phyloP scores from a whole-genome alignment of 2,888 invertebrate genomes.

The Pocota personata region DNA sequence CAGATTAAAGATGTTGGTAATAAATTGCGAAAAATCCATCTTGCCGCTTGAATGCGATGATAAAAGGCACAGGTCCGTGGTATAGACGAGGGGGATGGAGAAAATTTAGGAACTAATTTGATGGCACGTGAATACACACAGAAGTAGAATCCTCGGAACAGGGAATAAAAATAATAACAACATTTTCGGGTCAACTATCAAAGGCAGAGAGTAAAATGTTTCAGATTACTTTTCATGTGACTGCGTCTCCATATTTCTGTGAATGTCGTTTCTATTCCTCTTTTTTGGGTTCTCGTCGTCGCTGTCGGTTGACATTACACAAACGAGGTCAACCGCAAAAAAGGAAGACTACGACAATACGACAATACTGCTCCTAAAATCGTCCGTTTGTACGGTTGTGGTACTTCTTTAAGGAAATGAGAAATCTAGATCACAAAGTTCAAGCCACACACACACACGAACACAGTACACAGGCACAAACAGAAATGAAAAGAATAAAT shows the following conservation, averaged over 20 bases:
- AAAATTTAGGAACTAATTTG: slow-evolving; percentile 55
- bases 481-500: slow-evolving; percentile 62
- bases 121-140: slow-evolving; percentile 44
- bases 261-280: slow-evolving; percentile 26
- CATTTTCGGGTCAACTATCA: slow-evolving; percentile 67
- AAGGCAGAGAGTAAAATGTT: slow-evolving; percentile 59
- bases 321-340: slow-evolving; percentile 69
- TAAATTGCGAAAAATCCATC: slow-evolving; percentile 71
- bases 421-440: slow-evolving; percentile 68
- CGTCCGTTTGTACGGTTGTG: slow-evolving; percentile 3
- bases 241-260: slow-evolving; percentile 52
- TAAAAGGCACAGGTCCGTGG: slow-evolving; percentile 16
- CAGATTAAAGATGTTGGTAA: slow-evolving; percentile 65
- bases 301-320: slow-evolving; percentile 60
- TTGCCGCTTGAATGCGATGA: slow-evolving; percentile 6
- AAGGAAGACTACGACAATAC: slow-evolving; percentile 41
- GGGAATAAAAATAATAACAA: slow-evolving; percentile 50
- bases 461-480: slow-evolving; percentile 6
- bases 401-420: slow-evolving; percentile 61
- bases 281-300: slow-evolving; percentile 7
- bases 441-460: slow-evolving; percentile 14
- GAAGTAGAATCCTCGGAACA: slow-evolving; percentile 10
- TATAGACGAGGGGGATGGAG: background rate
- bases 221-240: slow-evolving; percentile 64
- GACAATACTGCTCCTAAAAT: slow-evolving; percentile 40